A percentile compares a stretch with the other conserved stretches of the same genome.
These are phyloP conservation scores for Carlito syrichta DNA, from an alignment of 2,113 vertebrate genomes.

Conservation along the genomic window DNA sequence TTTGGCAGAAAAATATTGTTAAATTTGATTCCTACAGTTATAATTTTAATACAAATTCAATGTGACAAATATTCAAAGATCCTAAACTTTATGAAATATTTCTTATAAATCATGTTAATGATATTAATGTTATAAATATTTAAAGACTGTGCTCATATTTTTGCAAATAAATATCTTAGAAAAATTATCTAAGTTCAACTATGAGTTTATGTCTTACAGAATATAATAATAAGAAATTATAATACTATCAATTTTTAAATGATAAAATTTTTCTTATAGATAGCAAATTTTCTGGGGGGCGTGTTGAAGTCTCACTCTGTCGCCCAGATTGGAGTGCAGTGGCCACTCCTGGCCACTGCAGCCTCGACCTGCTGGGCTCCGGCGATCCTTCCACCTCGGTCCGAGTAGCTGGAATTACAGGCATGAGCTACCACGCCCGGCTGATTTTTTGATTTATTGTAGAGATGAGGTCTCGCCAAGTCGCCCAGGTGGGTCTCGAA, in stretches of 20 bases:
- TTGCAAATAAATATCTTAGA: neutral
- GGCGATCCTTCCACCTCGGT: too few relatives aligned
- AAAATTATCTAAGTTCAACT: neutral
- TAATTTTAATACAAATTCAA: neutral
- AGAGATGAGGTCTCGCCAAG: too few relatives aligned
- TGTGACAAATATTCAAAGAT: neutral
- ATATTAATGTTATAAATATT: neutral
- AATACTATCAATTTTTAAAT: neutral
- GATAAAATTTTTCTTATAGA: conserved; percentile 15
- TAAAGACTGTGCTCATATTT: neutral
- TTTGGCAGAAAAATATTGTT: neutral
- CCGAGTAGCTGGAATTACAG: too few relatives aligned
- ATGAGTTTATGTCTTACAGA: neutral
- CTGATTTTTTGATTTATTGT: too few relatives aligned
- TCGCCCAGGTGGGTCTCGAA: too few relatives aligned
- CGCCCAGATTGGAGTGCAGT: too few relatives aligned
- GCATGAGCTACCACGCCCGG: too few relatives aligned
- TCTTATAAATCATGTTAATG: neutral
- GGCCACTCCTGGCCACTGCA: too few relatives aligned
- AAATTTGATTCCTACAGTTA: neutral
- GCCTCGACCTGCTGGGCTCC: too few relatives aligned
- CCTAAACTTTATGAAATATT: neutral
- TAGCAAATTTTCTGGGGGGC: too few relatives aligned
- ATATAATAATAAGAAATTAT: neutral
- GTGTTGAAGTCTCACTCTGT: too few relatives aligned